phyloP scores from a whole-genome alignment of 2,888 invertebrate species.

The Phortica okadai region DNA sequence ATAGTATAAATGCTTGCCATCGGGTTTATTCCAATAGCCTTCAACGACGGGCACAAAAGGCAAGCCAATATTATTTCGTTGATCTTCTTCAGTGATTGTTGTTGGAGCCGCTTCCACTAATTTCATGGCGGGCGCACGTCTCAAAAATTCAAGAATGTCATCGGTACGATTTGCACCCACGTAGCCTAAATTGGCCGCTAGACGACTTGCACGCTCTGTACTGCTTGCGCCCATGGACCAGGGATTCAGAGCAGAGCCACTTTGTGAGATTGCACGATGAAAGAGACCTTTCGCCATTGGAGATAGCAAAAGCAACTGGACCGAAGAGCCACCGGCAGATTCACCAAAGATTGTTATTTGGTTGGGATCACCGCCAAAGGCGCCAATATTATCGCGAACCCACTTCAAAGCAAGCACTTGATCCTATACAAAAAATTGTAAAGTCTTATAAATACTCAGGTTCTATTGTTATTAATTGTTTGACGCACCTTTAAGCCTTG shows the following conservation, averaged over 20 bases:
- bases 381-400: slow-evolving; percentile 80
- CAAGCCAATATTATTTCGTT: slow-evolving; percentile 80
- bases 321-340: slow-evolving; percentile 81
- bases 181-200: slow-evolving; percentile 80
- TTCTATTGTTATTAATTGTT: neutral
- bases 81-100: slow-evolving; percentile 78
- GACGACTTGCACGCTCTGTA: slow-evolving; percentile 78
- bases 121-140: slow-evolving; percentile 80
- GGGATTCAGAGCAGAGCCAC: slow-evolving; percentile 80
- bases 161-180: slow-evolving; percentile 79
- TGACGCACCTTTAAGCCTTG: slow-evolving; percentile 79
- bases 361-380: slow-evolving; percentile 80
- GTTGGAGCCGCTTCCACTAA: slow-evolving; percentile 80
- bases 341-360: slow-evolving; percentile 81
- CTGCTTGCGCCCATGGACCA: slow-evolving; percentile 80
- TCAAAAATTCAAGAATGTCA: slow-evolving; percentile 79
- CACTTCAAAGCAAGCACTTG: slow-evolving; percentile 81
- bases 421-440: slow-evolving; percentile 73
- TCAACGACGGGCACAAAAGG: slow-evolving; percentile 80
- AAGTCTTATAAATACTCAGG: neutral
- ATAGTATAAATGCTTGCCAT: slow-evolving; percentile 69
- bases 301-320: slow-evolving; percentile 80
- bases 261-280: slow-evolving; percentile 81
- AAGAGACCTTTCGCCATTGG: slow-evolving; percentile 80
- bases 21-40: slow-evolving; percentile 75